Percentiles rank a stretch among this genome's conserved stretches.
Evolutionary conservation across 2,113 vertebrate species (phyloP).

Genomic region (Tachysurus fulvidraco): DNA sequence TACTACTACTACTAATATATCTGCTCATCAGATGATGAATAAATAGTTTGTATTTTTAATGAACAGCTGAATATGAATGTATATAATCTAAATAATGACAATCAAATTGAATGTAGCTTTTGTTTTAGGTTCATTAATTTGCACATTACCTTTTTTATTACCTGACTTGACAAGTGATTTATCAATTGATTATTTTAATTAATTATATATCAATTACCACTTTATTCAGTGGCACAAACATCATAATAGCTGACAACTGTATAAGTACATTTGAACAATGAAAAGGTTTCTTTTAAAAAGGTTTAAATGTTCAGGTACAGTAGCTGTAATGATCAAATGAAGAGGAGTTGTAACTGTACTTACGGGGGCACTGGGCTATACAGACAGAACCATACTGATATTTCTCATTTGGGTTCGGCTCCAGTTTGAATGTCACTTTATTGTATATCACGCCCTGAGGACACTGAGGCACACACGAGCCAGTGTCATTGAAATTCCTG

Average conservation of each 20-base stretch:
- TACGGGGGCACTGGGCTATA: conserved; percentile 86
- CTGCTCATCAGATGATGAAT: not conserved
- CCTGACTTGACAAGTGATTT: not conserved
- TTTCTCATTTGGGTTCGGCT: conserved; percentile 89
- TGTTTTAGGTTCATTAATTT: not conserved
- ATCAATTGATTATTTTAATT: not conserved
- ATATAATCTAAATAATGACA: not conserved
- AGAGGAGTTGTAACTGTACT: conserved; percentile 51
- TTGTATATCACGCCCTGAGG: conserved; percentile 90
- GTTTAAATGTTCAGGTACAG: not conserved
- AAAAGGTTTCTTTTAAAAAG: not conserved
- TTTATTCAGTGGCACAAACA: not conserved
- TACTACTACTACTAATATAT: not conserved
- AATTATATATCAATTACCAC: not conserved
- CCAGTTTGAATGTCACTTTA: conserved; percentile 85
- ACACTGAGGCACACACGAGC: conserved; percentile 84
- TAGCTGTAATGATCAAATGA: not conserved
- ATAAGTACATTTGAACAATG: not conserved
- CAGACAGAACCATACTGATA: conserved; percentile 92
- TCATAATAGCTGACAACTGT: not conserved
- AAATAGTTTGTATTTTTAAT: not conserved
- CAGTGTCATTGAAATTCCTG: conserved; percentile 88
- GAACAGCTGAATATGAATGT: too few species aligned
- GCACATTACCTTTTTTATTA: not conserved
- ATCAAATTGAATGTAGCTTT: not conserved